Evolutionary conservation across 2,888 invertebrate genomes (phyloP), one percentile per base, ranked within the genome.

Genomic region (Perizoma affinitatum): DNA sequence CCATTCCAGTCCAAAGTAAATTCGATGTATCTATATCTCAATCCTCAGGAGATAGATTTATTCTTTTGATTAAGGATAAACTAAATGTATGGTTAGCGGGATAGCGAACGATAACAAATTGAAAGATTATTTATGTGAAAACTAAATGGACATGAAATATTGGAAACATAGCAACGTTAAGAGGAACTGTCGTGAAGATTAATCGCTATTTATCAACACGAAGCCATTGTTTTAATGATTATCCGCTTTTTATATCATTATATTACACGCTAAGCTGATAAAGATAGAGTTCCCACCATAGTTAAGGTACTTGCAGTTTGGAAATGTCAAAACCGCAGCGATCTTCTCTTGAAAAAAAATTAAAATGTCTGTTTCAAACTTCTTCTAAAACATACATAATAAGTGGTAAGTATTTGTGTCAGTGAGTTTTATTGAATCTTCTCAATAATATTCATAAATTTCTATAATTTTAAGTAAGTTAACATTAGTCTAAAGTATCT

Each of bases 11-110:
- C 51, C 52, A 62, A 54, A 57, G 50, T 43, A 49, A 67, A 63
- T 38, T 62, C 63, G 58, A 65, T 64, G 62, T 66, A 68, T 73
- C 68, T 70, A 73, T 73, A 70, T 58, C 68, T 69, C 62, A 71
- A 68, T 50, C 48, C 52, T 43, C 54, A 64, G 61, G 65, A 58
- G 54, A 62, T 61, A 66, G 66, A 63, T 58, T 67, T 69, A 69
- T 70, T 72, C 61, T 56, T 61, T 58, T 65, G 66, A 57, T 8
- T 36, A 48, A 7, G 61, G 64, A 59, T 49, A 33, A 49, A 63
- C 11, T 22, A 54, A 42, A 61, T 59, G 61, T 67, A 40, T 57
- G 62, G 53, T 50, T 43, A 62, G 58, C 49, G 41, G 33, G 33
- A 54, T 54, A 50, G 49, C 48, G 36, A 63, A 65, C 44, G 40